phyloP scores from a whole-genome alignment of 2,113 vertebrate species.

The Eleginops maclovinus region DNA sequence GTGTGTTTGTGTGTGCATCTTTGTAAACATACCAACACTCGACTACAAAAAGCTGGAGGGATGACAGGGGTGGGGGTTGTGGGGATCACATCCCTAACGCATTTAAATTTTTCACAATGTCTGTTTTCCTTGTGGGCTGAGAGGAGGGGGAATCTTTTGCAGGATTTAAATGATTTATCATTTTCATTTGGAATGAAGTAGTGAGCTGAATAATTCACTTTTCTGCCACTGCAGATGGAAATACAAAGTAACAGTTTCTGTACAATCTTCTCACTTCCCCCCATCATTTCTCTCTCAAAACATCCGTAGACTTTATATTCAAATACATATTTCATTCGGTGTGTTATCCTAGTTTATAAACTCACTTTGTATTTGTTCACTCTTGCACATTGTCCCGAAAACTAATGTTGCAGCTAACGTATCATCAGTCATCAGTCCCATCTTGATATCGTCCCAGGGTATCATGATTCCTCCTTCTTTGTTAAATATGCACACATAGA shows the following conservation, averaged over 20 bases:
- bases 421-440: slow-evolving; percentile 25
- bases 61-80: background rate
- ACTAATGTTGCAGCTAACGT: slow-evolving; percentile 38
- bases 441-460: slow-evolving; percentile 37
- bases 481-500: slow-evolving; percentile 12
- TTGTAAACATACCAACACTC: slow-evolving; percentile 74
- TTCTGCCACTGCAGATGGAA: slow-evolving; percentile 70
- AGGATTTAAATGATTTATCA: slow-evolving; percentile 83
- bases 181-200: slow-evolving; percentile 80
- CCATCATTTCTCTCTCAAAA: slow-evolving; percentile 26
- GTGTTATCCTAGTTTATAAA: slow-evolving; percentile 45
- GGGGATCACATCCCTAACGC: slow-evolving; percentile 64
- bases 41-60: slow-evolving; percentile 51
- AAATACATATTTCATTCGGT: slow-evolving; percentile 35
- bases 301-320: slow-evolving; percentile 40
- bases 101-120: slow-evolving; percentile 75
- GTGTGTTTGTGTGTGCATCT: slow-evolving; percentile 48
- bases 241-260: slow-evolving; percentile 78
- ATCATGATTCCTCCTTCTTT: background rate
- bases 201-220: slow-evolving; percentile 82
- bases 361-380: slow-evolving; percentile 47
- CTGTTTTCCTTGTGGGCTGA: slow-evolving; percentile 71
- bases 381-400: slow-evolving; percentile 57
- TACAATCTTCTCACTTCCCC: slow-evolving; percentile 67
- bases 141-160: slow-evolving; percentile 74